Conservation (phyloP, 2,797 vertebrate species). For the Spatula versicolor region DNA sequence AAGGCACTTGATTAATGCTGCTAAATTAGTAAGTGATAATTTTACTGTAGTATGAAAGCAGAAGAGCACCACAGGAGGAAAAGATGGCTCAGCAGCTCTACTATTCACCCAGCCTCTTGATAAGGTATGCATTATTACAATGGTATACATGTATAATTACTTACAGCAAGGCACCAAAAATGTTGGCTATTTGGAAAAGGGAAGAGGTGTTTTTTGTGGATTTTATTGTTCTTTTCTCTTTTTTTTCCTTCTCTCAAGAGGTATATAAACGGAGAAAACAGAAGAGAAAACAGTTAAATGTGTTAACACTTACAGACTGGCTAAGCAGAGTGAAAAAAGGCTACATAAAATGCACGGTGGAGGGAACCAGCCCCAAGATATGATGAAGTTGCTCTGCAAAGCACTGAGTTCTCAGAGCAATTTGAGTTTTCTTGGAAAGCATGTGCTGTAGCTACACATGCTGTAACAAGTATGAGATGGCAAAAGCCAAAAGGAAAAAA, state of each 20-base stretch:
- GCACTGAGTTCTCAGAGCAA: not conserved
- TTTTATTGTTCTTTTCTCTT: not conserved
- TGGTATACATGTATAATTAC: not conserved
- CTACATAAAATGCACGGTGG: not conserved
- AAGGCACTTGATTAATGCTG: not conserved
- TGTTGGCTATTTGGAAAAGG: too few relatives aligned
- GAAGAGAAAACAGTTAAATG: not conserved
- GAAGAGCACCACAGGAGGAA: not conserved
- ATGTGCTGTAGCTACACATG: rapidly evolving
- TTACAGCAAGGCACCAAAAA: not conserved
- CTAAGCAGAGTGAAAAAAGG: not conserved
- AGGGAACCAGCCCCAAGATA: not conserved
- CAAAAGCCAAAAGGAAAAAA: not conserved
- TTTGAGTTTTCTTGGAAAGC: rapidly evolving
- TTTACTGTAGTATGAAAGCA: not conserved
- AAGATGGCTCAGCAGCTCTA: not conserved
- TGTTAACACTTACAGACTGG: not conserved
- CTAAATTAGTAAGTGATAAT: not conserved
- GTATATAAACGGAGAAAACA: not conserved
- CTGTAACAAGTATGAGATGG: not conserved
- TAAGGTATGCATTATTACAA: not conserved
- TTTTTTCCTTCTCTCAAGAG: not conserved
- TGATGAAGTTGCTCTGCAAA: not conserved
- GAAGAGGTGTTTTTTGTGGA: too few relatives aligned
- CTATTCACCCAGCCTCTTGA: rapidly evolving